Evolutionary conservation across 64 coral and sea anemone genomes (phyloP).

Genomic region (Porites australiensis): DNA sequence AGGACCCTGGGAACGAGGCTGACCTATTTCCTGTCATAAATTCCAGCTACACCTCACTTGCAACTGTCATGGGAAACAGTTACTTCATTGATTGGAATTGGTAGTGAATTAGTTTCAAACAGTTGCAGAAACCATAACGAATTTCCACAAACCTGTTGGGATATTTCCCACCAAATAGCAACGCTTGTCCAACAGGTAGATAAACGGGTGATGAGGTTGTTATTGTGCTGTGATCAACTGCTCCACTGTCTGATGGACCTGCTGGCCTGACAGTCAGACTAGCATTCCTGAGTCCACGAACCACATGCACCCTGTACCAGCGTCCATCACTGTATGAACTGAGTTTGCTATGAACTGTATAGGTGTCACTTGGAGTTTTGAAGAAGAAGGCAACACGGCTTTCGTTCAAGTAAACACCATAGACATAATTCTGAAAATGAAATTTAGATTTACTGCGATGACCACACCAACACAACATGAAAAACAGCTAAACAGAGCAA

Average conservation of each 20-base stretch:
- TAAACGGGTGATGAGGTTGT: background rate
- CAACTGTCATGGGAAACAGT: no score
- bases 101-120: no score
- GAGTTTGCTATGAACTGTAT: constrained; percentile 56
- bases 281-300: constrained; percentile 80
- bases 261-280: constrained; percentile 79
- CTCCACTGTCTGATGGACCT: constrained; percentile 42
- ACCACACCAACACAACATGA: no score
- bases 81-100: no score
- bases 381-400: constrained; percentile 84
- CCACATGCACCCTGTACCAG: constrained; percentile 86
- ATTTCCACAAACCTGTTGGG: constrained; percentile 71
- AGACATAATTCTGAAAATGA: constrained; percentile 60
- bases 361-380: constrained; percentile 52
- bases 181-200: constrained; percentile 34
- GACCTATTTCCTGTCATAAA: no score
- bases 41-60: no score
- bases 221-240: constrained; percentile 41
- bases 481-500: no score
- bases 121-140: background rate
- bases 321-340: constrained; percentile 80
- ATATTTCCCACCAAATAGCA: constrained; percentile 81
- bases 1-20: no score
- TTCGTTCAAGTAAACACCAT: constrained; percentile 78
- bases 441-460: background rate